These are phyloP conservation scores for Onthophagus sagittarius DNA, from an alignment of 2,888 invertebrate genomes.

Conservation along the genomic window DNA sequence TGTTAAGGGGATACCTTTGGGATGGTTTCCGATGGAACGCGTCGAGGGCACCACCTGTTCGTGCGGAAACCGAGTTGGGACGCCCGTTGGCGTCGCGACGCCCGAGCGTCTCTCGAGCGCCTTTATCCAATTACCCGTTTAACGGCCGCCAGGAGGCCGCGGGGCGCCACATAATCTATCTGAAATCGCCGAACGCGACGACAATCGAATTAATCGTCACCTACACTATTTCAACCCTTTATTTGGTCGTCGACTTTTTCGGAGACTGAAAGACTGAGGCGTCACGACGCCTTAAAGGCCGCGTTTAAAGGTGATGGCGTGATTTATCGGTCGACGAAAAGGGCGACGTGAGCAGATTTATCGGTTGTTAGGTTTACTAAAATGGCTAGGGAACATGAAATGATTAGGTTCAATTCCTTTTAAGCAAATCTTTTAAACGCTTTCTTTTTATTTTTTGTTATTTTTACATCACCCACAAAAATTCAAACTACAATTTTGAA, in stretches of 20 bases:
- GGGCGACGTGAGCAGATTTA: background rate
- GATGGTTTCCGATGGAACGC: constrained; percentile 19
- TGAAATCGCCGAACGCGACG: background rate
- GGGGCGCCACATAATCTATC: background rate
- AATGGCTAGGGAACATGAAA: too few species aligned
- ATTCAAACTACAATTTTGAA: too few species aligned
- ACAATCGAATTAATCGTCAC: background rate
- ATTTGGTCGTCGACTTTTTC: background rate
- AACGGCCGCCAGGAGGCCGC: background rate
- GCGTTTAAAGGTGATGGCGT: background rate
- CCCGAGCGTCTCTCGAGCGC: constrained; percentile 33
- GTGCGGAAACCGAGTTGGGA: constrained; percentile 38
- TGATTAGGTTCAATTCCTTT: too few species aligned
- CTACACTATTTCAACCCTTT: background rate
- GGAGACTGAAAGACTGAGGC: background rate
- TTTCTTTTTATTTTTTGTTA: too few species aligned
- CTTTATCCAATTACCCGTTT: constrained; percentile 35
- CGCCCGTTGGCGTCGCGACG: constrained; percentile 34
- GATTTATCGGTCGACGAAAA: background rate
- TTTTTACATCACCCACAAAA: too few species aligned
- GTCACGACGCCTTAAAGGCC: background rate
- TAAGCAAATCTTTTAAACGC: too few species aligned
- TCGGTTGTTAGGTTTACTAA: background rate
- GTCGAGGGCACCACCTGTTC: constrained; percentile 44
- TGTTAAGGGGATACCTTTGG: constrained; percentile 36